These are phyloP conservation scores for Ichneumon xanthorius DNA, from an alignment of 2,888 invertebrate species.

Conservation along the genomic window DNA sequence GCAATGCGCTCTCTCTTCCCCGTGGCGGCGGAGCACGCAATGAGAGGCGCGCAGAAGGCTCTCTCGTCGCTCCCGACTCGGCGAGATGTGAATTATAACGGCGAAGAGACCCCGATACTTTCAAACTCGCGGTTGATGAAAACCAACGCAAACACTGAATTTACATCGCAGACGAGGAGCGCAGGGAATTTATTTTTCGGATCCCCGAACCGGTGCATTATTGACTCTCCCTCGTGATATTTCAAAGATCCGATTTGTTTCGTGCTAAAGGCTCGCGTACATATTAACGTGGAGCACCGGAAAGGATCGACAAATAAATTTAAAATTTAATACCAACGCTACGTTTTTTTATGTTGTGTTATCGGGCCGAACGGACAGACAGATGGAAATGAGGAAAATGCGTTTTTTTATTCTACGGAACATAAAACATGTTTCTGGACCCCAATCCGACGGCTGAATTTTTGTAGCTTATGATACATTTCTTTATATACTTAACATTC, in stretches of 20 bases:
- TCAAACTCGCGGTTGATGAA: neutral
- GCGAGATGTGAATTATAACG: constrained; percentile 19
- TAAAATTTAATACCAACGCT: no score
- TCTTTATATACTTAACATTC: no score
- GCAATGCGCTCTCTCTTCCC: constrained; percentile 11
- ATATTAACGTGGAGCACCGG: no score
- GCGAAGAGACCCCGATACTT: constrained; percentile 11
- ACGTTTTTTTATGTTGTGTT: no score
- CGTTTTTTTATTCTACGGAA: no score
- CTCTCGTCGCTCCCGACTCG: neutral
- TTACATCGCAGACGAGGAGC: neutral
- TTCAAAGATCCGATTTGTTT: neutral
- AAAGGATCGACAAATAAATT: no score
- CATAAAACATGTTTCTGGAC: no score
- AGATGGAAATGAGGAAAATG: no score
- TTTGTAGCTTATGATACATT: no score
- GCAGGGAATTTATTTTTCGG: neutral
- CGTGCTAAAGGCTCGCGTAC: neutral
- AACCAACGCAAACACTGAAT: neutral
- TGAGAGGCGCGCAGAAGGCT: neutral
- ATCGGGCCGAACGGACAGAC: no score
- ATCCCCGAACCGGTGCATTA: neutral
- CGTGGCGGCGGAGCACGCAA: neutral
- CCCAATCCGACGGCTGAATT: no score
- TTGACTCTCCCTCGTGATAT: neutral